Evolutionary conservation across 2,888 invertebrate genomes (phyloP), one percentile per base, ranked within the genome.

Genomic region (Cacoxenus indagator): DNA sequence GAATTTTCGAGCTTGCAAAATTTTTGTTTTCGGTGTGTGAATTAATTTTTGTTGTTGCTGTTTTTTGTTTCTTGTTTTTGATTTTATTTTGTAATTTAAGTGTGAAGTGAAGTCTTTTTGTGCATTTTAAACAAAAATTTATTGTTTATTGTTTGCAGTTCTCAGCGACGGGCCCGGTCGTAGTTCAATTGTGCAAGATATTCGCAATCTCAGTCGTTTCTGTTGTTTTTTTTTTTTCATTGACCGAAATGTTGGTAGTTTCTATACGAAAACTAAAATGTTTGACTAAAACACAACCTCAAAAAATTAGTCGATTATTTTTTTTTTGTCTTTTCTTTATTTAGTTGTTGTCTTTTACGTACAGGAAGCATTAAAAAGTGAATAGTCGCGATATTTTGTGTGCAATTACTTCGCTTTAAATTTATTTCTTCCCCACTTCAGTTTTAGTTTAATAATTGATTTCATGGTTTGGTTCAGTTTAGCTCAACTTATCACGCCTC

Each of bases 1-100:
- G 55, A 55, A 55, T 55, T 55, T 55, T 55, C 2, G 11, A n/a
- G 27, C 17, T 55, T 55, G 55, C 55, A 27, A 55, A 55, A 55
- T 55, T 55, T 55, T 55, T 8, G 11, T 26, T 55, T 51, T 17
- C 17, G 55, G 27, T 26, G 27, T 55, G 55, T 48, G 48, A 48
- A 48, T 9, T 48, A 17, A 19, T 6, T 17, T n/a, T 48, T 48
- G 11, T 48, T 46, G 11, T 48, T 48, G 9, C 1, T 9, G 6
- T 2, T 48, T 1, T 48, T 48, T 48, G n/a, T 48, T 48, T 37
- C 11, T 48, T 19, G 48, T 14, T 48, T 48, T 48, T 48, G 48
- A 5, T 37, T 37, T 37, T 37, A 4, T 37, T 37, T 37, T 37
- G 37, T 37, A 37, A 2, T 37, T 1, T 37, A 5, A 4, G n/a